A percentile compares a stretch with the other conserved stretches of the same genome.
phyloP scores from a whole-genome alignment of 2,113 vertebrate species.

The Myrmophylax atrothorax region DNA sequence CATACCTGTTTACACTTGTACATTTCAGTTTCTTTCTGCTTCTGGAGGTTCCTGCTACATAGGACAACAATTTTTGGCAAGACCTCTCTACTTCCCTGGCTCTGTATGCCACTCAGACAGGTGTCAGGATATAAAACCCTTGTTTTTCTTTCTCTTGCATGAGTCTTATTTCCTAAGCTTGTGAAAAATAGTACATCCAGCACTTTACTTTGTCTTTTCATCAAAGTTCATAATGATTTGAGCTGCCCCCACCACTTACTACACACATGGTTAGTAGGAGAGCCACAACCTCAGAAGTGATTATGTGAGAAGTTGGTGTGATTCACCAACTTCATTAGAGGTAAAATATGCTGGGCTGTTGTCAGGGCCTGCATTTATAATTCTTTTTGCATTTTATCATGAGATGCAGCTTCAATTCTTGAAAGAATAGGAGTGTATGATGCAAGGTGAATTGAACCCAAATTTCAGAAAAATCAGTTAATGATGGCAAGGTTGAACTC shows the following conservation, averaged over 20 bases:
- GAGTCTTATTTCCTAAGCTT: not conserved
- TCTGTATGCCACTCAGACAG: not conserved
- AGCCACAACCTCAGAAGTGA: not conserved
- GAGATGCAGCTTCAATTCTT: slow-evolving; percentile 20
- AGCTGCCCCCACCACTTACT: not conserved
- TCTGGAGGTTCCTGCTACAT: not conserved
- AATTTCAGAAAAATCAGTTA: slow-evolving; percentile 51
- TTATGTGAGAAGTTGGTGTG: not conserved
- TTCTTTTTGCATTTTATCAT: not conserved
- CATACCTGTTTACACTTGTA: not conserved
- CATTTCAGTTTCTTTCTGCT: not conserved
- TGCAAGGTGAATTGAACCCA: slow-evolving; percentile 33
- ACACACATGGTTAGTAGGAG: not conserved
- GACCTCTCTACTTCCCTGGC: not conserved
- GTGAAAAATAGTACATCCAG: not conserved
- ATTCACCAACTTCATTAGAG: not conserved
- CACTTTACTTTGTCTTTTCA: not conserved
- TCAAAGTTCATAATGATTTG: not conserved
- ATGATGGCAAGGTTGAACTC: slow-evolving; percentile 27
- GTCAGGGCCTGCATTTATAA: not conserved
- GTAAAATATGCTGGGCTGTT: not conserved
- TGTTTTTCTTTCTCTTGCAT: not conserved
- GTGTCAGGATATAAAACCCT: not conserved
- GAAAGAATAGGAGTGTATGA: not conserved
- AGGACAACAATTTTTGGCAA: not conserved